Conservation (phyloP, 2,888 invertebrate genomes). For the Drymonia ruficornis region DNA sequence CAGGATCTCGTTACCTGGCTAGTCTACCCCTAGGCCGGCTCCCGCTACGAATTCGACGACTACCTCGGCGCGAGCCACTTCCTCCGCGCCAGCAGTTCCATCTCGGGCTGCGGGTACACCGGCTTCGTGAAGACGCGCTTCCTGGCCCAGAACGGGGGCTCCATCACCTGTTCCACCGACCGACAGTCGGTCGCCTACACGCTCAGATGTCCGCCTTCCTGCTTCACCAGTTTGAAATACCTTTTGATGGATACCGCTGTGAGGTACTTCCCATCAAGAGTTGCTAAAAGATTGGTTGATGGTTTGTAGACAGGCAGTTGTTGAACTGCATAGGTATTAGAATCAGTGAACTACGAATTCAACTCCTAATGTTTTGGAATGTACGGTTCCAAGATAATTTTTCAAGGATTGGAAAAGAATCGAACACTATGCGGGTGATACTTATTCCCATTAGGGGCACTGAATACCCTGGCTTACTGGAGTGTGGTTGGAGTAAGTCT, state of each 20-base stretch:
- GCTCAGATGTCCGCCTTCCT: conserved; percentile 67
- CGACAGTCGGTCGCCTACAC: conserved; percentile 93
- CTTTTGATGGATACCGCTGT: conserved; percentile 63
- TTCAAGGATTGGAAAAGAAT: too few species aligned
- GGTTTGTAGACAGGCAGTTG: too few species aligned
- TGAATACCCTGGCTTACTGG: too few species aligned
- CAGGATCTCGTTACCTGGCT: too few species aligned
- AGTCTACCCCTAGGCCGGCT: conserved; percentile 87
- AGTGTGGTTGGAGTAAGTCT: too few species aligned
- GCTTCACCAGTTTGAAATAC: conserved; percentile 54
- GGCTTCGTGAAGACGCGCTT: conserved; percentile 89
- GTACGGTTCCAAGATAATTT: too few species aligned
- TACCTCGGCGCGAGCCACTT: conserved; percentile 91
- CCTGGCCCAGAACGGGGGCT: conserved; percentile 91
- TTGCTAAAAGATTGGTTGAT: too few species aligned
- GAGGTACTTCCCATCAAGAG: conserved; percentile 36
- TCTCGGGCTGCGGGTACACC: conserved; percentile 87
- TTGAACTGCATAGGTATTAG: too few species aligned
- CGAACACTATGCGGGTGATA: too few species aligned
- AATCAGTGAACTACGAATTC: too few species aligned
- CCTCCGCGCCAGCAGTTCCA: conserved; percentile 89
- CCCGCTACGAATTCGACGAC: conserved; percentile 91
- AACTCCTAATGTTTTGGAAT: too few species aligned
- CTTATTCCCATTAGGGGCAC: too few species aligned
- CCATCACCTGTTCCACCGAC: conserved; percentile 87